Evolutionary conservation across 30 jellyfish, hydroid and myxozoan genomes (phyloP).

Genomic region (Rhopilema esculentum): DNA sequence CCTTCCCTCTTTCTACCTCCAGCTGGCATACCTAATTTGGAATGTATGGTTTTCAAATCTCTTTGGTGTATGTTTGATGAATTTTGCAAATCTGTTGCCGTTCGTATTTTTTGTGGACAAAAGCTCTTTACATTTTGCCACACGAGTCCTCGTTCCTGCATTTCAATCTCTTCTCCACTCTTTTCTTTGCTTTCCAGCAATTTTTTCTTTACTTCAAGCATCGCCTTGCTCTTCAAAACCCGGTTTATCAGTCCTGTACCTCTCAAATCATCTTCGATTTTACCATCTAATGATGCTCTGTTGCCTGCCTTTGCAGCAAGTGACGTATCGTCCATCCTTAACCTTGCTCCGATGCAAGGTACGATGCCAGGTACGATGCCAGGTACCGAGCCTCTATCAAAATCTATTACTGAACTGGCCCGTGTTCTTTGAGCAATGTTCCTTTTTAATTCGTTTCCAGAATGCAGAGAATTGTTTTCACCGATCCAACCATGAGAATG

Average conservation of each 20-base stretch:
- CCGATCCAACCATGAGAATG: background rate
- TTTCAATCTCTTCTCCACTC: background rate
- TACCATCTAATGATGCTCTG: background rate
- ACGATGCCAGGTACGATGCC: slow-evolving; percentile 11
- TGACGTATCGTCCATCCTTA: background rate
- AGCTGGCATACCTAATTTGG: slow-evolving; percentile 16
- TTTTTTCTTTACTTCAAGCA: background rate
- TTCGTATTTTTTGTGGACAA: background rate
- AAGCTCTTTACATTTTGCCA: background rate
- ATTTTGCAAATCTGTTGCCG: background rate
- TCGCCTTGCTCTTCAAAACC: slow-evolving; percentile 3
- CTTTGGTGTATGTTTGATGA: slow-evolving; percentile 6
- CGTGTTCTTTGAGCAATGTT: background rate
- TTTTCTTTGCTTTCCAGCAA: slow-evolving; percentile 14
- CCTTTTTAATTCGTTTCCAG: background rate
- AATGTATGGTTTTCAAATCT: background rate
- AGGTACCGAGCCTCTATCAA: background rate
- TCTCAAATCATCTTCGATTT: background rate
- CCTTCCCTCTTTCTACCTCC: slow-evolving; percentile 8
- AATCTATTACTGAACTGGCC: background rate
- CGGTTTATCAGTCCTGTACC: slow-evolving; percentile 25
- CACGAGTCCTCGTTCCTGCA: background rate
- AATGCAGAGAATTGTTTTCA: too few species aligned
- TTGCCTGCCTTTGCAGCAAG: background rate
- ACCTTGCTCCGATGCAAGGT: slow-evolving; percentile 31